Evolutionary conservation across 2,888 invertebrate species (phyloP).

Genomic region (Cryptocephalus moraei): DNA sequence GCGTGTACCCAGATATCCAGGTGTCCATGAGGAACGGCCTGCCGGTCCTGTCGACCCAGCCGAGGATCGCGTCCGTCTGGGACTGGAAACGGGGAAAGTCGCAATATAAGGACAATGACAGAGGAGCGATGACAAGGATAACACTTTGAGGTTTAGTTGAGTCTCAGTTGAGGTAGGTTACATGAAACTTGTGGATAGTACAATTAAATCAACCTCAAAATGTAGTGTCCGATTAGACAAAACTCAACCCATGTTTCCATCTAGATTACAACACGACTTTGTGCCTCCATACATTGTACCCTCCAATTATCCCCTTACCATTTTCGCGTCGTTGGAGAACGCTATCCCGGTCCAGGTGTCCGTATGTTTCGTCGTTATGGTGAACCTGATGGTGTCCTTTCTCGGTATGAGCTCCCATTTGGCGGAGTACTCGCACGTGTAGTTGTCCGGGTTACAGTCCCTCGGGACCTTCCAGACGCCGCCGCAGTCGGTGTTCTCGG

Average conservation of each 20-base stretch:
- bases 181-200: too few species aligned
- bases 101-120: too few species aligned
- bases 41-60: slow-evolving; percentile 76
- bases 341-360: slow-evolving; percentile 86
- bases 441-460: slow-evolving; percentile 51
- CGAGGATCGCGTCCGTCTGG: slow-evolving; percentile 79
- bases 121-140: too few species aligned
- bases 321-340: slow-evolving; percentile 73
- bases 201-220: too few species aligned
- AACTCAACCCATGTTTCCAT: too few species aligned
- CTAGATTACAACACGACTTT: too few species aligned
- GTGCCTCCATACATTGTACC: too few species aligned
- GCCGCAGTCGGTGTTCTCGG: slow-evolving; percentile 51
- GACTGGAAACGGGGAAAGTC: slow-evolving; percentile 43
- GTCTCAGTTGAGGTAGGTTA: too few species aligned
- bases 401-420: slow-evolving; percentile 65
- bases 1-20: slow-evolving; percentile 71
- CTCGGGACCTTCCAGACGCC: slow-evolving; percentile 71
- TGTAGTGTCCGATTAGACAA: too few species aligned
- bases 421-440: slow-evolving; percentile 70
- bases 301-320: slow-evolving; percentile 46
- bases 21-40: slow-evolving; percentile 82
- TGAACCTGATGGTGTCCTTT: slow-evolving; percentile 67
- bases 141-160: too few species aligned
- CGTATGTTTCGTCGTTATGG: slow-evolving; percentile 65